A percentile compares a stretch with the other conserved stretches of the same genome.
These are phyloP conservation scores for Galeopterus variegatus DNA, from an alignment of 2,113 vertebrate genomes.

Conservation along the genomic window DNA sequence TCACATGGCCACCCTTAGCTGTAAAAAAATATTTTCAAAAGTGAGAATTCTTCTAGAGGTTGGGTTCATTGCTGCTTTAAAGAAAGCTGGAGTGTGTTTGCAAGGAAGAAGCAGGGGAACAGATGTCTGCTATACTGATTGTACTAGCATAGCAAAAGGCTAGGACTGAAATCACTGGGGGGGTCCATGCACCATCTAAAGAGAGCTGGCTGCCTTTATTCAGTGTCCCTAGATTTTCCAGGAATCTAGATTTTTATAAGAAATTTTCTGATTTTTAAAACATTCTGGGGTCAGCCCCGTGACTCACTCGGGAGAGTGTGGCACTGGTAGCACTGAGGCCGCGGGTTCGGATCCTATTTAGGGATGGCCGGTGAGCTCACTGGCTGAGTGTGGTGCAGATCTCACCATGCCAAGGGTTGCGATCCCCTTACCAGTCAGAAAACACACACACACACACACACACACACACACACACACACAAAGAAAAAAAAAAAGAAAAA, in stretches of 20 bases:
- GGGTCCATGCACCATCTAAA: neutral
- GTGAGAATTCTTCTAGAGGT: neutral
- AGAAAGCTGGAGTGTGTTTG: neutral
- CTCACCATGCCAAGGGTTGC: too few species aligned
- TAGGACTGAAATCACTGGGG: neutral
- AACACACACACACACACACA: too few species aligned
- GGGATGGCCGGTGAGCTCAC: too few species aligned
- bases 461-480: too few species aligned
- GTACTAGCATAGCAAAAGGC: neutral
- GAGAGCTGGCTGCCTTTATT: neutral
- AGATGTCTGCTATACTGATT: neutral
- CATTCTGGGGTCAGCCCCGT: neutral
- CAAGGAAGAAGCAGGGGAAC: neutral
- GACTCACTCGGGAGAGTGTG: too few species aligned
- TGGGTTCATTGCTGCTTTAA: neutral
- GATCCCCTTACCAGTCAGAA: too few species aligned
- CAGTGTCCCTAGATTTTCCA: neutral
- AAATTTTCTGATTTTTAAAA: neutral
- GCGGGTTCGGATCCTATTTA: too few species aligned
- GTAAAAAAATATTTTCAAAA: neutral
- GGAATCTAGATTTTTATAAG: neutral
- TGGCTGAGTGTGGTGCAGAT: too few species aligned
- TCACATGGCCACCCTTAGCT: neutral
- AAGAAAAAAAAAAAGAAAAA: too few species aligned
- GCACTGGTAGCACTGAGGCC: too few species aligned